These are phyloP conservation scores for Castor canadensis DNA, from an alignment of 2,113 vertebrate species.

Conservation along the genomic window DNA sequence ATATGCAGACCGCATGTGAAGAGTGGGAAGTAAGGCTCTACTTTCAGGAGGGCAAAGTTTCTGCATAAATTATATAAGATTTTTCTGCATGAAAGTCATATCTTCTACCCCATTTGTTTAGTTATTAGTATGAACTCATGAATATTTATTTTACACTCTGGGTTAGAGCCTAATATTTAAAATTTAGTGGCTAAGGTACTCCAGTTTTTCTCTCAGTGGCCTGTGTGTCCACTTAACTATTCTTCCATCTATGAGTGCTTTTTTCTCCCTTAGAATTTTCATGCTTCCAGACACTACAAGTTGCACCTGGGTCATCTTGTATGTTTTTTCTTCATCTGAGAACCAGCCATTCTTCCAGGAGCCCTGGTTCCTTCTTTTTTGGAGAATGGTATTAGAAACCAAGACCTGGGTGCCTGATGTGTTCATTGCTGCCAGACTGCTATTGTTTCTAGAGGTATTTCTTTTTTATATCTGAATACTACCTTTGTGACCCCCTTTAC, in stretches of 20 bases:
- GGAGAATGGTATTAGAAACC: not conserved
- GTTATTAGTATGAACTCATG: not conserved
- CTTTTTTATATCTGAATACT: not conserved
- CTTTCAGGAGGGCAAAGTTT: not conserved
- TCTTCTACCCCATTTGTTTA: not conserved
- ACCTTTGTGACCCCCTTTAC: not conserved
- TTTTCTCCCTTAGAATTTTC: not conserved
- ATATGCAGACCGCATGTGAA: accelerated
- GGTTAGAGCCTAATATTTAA: not conserved
- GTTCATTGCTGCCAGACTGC: not conserved
- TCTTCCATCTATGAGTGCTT: not conserved
- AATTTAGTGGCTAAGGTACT: too few species aligned
- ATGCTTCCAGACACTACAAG: not conserved
- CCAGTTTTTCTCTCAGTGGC: too few species aligned
- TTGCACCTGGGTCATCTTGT: not conserved
- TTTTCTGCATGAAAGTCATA: not conserved
- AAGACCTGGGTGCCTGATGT: too few species aligned
- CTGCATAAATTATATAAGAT: not conserved
- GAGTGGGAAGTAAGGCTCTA: not conserved
- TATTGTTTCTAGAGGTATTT: not conserved
- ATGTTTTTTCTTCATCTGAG: not conserved
- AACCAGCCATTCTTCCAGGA: not conserved
- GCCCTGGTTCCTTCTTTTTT: not conserved
- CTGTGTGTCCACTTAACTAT: not conserved
- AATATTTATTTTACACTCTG: not conserved